Percentiles rank a stretch among this genome's conserved stretches.
Evolutionary conservation across 2,113 vertebrate genomes (phyloP).

Genomic region (Sturnira hondurensis): DNA sequence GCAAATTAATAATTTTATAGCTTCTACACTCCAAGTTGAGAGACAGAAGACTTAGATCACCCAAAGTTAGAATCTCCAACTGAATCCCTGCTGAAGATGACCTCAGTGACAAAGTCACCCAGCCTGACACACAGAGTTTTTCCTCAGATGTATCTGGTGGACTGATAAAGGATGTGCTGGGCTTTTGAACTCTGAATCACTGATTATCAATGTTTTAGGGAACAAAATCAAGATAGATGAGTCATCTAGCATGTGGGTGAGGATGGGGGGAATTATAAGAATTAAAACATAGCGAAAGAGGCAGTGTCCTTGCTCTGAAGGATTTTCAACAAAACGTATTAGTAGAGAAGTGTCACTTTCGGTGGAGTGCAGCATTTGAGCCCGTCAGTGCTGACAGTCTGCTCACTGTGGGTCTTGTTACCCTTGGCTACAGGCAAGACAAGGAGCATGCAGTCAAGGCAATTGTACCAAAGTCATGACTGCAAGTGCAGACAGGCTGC

Average conservation of each 20-base stretch:
- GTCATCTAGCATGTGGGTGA: neutral
- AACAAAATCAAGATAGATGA: constrained; percentile 46
- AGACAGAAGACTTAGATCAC: neutral
- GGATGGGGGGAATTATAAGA: neutral
- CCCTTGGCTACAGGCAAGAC: neutral
- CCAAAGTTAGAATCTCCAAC: neutral
- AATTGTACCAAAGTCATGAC: neutral
- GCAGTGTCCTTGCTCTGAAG: neutral
- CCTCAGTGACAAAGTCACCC: neutral
- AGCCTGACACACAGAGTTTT: neutral
- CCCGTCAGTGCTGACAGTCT: neutral
- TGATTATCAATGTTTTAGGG: neutral
- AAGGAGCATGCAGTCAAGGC: neutral
- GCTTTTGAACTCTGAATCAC: neutral
- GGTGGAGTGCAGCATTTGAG: constrained; percentile 1
- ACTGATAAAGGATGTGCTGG: neutral
- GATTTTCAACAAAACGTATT: neutral
- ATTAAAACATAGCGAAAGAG: constrained; percentile 3
- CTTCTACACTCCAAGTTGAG: neutral
- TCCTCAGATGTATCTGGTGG: neutral
- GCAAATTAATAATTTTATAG: neutral
- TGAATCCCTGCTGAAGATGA: neutral
- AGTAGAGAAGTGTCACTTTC: neutral
- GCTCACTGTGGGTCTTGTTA: neutral
- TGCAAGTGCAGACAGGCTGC: neutral